Conservation (phyloP, 1,140 invertebrate species). For the Ectropis grisescens region DNA sequence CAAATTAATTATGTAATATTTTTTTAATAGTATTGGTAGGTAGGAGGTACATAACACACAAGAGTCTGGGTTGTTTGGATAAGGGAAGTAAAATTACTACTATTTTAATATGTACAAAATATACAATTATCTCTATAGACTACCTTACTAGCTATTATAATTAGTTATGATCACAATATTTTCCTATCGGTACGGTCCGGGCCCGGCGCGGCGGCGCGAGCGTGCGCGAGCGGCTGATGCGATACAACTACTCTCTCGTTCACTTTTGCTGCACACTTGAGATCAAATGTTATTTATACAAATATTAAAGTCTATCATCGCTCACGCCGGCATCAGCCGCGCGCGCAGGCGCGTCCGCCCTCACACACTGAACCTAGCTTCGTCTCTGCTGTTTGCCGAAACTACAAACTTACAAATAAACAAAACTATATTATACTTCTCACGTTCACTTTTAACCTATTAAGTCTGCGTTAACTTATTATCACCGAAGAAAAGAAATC, state of each 20-base stretch:
- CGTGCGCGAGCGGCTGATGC: slow-evolving; percentile 33
- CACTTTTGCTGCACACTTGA: slow-evolving; percentile 68
- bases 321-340: slow-evolving; percentile 44
- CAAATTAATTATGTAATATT: slow-evolving; percentile 62
- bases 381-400: slow-evolving; percentile 10
- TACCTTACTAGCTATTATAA: slow-evolving; percentile 63
- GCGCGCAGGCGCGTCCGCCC: slow-evolving; percentile 11
- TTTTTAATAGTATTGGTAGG: slow-evolving; percentile 73
- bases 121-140: slow-evolving; percentile 67
- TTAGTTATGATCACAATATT: slow-evolving; percentile 70
- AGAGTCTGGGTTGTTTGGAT: slow-evolving; percentile 67
- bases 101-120: slow-evolving; percentile 73
- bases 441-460: slow-evolving; percentile 31
- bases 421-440: slow-evolving; percentile 67
- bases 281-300: slow-evolving; percentile 68
- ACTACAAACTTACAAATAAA: slow-evolving; percentile 13
- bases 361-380: slow-evolving; percentile 9
- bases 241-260: slow-evolving; percentile 34
- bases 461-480: slow-evolving; percentile 38
- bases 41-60: slow-evolving; percentile 72
- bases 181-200: slow-evolving; percentile 53
- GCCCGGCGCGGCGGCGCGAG: slow-evolving; percentile 15
- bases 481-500: too few relatives aligned
- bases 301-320: slow-evolving; percentile 61
- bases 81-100: slow-evolving; percentile 69